phyloP scores from a whole-genome alignment of 2,113 vertebrate species.

The Struthio camelus region DNA sequence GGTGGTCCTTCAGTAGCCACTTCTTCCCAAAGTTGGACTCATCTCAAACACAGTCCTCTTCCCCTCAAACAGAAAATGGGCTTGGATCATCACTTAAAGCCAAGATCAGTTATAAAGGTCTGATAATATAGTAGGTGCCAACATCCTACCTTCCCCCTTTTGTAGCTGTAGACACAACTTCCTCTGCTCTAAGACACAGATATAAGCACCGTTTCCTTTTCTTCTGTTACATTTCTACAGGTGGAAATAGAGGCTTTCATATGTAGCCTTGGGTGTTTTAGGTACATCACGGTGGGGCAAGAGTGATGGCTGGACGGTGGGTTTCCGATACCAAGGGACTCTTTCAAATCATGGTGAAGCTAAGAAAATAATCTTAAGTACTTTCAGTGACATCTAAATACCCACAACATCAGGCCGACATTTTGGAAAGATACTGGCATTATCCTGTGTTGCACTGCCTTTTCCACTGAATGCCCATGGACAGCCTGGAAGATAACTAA shows the following conservation, averaged over 20 bases:
- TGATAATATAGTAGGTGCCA: not conserved
- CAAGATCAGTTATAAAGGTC: not conserved
- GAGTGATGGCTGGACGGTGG: not conserved
- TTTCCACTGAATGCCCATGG: not conserved
- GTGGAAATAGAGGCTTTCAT: not conserved
- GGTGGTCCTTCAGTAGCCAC: not conserved
- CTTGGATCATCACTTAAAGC: not conserved
- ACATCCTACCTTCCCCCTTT: not conserved
- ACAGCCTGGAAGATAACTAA: not conserved
- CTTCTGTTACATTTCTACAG: not conserved
- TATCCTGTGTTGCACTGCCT: not conserved
- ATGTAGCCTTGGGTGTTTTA: rapidly evolving
- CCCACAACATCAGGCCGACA: not conserved
- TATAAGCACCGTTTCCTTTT: not conserved
- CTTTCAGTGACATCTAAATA: not conserved
- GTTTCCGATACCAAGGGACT: not conserved
- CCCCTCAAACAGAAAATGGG: not conserved
- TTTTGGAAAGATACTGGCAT: not conserved
- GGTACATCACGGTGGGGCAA: not conserved
- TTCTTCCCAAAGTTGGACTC: not conserved
- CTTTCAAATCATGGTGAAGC: not conserved
- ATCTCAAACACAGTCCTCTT: rapidly evolving
- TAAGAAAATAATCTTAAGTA: not conserved
- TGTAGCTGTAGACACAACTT: not conserved
- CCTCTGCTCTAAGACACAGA: not conserved